Evolutionary conservation across 64 coral and sea anemone species (phyloP), one percentile per base, ranked within the genome.

Genomic region (Dendronephthya gigantea): DNA sequence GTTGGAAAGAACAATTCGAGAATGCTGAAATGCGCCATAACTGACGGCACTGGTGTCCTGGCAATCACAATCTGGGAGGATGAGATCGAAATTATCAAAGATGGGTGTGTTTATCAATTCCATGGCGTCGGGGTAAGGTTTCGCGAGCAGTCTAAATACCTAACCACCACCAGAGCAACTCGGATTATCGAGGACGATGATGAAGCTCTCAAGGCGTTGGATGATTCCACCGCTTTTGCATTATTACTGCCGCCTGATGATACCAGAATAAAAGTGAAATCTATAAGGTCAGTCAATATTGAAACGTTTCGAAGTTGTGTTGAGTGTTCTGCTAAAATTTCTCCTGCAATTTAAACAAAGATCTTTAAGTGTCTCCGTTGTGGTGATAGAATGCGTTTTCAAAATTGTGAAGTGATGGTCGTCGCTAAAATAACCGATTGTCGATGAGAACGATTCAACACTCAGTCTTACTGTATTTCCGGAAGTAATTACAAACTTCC

Each of bases 221-320:
- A 76, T 76, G 69, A 76, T 34, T 76, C 69, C 35, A 37, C 2
- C 1, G 69, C 69, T 13, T 7, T 30, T 76, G 69, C n/a, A 37
- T 28, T 76, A 16, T 76, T 76, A 34, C 29, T 5, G 2, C 69
- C 31, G 28, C 9, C 31, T 33, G 4, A 4, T 4, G 69, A 76
- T 76, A 76, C 69, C 5, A 76, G 3, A 37, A 16, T 76, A 31
- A 30, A 76, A 76, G 69, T 76, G 69, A 3, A 76, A 37, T 76
- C 69, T 34, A 76, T 76, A 31, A 76, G 69, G 69, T 76, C 69
- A 76, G 69, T 76, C 29, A 76, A 37, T 76, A 30, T 76, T 37
- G 69, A 76, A 76, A 2, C 35, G 16, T 76, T 76, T 76, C 31
- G 69, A 76, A 76, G 69, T 76, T 58, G 51, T n/a, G 51, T 58